phyloP scores from a whole-genome alignment of 1,140 invertebrate species.

The Drosophila parvula region DNA sequence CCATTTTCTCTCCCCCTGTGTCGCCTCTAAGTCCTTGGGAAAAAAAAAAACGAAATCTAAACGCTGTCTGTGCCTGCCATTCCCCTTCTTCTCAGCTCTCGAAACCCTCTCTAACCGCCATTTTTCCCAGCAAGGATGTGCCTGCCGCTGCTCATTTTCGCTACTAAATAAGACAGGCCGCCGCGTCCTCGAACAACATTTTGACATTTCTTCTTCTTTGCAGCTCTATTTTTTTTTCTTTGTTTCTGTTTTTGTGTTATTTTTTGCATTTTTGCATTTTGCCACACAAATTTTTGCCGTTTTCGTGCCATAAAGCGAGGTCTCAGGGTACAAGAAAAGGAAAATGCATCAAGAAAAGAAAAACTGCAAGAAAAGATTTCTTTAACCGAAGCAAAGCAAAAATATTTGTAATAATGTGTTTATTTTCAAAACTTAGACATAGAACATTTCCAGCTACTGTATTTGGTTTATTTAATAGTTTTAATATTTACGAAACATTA shows the following conservation, averaged over 20 bases:
- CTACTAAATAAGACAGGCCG: constrained; percentile 75
- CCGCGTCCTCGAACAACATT: constrained; percentile 54
- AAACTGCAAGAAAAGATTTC: constrained; percentile 9
- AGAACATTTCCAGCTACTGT: neutral
- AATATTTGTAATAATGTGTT: neutral
- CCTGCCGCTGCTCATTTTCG: constrained; percentile 77
- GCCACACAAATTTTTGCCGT: constrained; percentile 30
- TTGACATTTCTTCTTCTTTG: constrained; percentile 55
- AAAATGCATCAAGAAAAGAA: constrained; percentile 17
- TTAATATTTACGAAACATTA: neutral
- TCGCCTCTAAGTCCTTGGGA: constrained; percentile 11
- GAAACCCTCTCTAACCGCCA: constrained; percentile 16
- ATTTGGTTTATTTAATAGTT: neutral
- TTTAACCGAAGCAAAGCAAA: neutral
- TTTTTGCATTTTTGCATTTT: constrained; percentile 39
- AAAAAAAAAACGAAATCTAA: constrained; percentile 45
- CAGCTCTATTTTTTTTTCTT: constrained; percentile 17
- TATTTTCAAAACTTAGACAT: neutral
- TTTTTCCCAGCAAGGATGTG: constrained; percentile 58
- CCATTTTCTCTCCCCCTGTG: neutral
- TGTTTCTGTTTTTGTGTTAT: constrained; percentile 1
- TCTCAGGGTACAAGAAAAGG: neutral
- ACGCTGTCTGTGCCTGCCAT: constrained; percentile 37
- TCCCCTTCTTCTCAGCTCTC: neutral
- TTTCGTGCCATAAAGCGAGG: constrained; percentile 55